Evolutionary conservation across 2,797 vertebrate genomes (phyloP).

Genomic region (Smutsia gigantea): DNA sequence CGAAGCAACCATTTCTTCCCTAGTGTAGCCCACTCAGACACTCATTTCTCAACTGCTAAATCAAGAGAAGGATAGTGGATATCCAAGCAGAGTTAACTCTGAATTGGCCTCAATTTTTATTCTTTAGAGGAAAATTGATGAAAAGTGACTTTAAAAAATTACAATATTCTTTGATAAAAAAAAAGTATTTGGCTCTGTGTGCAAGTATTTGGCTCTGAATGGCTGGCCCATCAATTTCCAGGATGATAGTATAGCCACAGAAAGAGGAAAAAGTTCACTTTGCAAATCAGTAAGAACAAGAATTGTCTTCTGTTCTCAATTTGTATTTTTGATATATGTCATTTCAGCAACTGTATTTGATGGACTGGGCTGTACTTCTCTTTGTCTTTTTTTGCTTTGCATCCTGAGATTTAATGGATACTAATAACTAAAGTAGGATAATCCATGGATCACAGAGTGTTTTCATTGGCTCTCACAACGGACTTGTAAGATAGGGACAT

Average conservation of each 20-base stretch:
- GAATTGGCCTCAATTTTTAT: neutral
- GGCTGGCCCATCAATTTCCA: neutral
- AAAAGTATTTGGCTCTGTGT: neutral
- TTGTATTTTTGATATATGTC: neutral
- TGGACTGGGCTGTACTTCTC: neutral
- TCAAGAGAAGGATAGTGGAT: neutral
- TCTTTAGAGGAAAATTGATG: neutral
- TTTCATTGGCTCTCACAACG: neutral
- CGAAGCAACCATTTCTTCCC: neutral
- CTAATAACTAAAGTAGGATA: too few species aligned
- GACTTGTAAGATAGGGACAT: neutral
- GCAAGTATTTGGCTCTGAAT: neutral
- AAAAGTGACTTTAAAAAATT: neutral
- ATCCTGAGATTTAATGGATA: neutral
- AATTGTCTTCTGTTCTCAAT: accelerated
- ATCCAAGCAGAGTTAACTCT: neutral
- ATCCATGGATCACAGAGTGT: neutral
- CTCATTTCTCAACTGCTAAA: neutral
- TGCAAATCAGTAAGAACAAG: neutral
- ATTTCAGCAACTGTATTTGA: neutral
- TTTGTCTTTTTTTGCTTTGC: neutral
- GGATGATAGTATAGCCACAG: neutral
- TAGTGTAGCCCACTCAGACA: neutral
- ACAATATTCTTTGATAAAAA: neutral
- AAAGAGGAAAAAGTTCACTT: neutral